Percentiles rank a stretch among this genome's conserved stretches.
phyloP scores from a whole-genome alignment of 2,888 invertebrate genomes.

The Diloba caeruleocephala region DNA sequence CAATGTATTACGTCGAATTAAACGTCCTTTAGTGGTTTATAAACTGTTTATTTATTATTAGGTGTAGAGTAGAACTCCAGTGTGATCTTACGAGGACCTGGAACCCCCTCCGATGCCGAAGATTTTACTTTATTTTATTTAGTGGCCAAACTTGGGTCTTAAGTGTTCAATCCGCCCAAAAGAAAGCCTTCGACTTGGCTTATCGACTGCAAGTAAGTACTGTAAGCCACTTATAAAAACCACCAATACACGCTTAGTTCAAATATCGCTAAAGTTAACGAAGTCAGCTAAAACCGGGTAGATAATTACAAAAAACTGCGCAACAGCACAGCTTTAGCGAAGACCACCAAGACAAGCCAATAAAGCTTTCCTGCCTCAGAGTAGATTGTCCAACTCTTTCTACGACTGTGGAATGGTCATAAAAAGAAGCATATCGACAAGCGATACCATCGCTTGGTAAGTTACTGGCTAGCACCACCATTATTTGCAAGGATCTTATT shows the following conservation, averaged over 20 bases:
- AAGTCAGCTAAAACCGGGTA: no score
- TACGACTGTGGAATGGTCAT: slow-evolving; percentile 77
- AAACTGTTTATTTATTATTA: slow-evolving; percentile 5
- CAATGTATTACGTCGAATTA: slow-evolving; percentile 4
- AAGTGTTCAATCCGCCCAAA: no score
- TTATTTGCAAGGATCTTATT: slow-evolving; percentile 72
- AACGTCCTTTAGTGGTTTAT: slow-evolving; percentile 11
- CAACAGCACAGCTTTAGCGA: not conserved
- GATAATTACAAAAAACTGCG: not conserved
- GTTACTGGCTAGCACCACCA: slow-evolving; percentile 75
- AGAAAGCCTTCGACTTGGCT: no score
- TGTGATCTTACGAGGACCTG: no score
- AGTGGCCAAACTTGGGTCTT: no score
- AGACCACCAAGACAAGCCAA: slow-evolving; percentile 35
- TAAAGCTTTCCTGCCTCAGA: slow-evolving; percentile 54
- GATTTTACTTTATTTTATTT: not conserved
- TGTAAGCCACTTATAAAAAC: no score
- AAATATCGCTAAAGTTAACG: no score
- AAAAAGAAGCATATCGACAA: slow-evolving; percentile 84
- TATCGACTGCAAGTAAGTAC: no score
- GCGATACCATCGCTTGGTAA: slow-evolving; percentile 85
- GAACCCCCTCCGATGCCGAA: no score
- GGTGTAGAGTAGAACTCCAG: not conserved
- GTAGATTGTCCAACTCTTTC: slow-evolving; percentile 70
- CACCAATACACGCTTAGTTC: no score